Conservation (phyloP, 2,113 vertebrate genomes). For the Lanius collurio region DNA sequence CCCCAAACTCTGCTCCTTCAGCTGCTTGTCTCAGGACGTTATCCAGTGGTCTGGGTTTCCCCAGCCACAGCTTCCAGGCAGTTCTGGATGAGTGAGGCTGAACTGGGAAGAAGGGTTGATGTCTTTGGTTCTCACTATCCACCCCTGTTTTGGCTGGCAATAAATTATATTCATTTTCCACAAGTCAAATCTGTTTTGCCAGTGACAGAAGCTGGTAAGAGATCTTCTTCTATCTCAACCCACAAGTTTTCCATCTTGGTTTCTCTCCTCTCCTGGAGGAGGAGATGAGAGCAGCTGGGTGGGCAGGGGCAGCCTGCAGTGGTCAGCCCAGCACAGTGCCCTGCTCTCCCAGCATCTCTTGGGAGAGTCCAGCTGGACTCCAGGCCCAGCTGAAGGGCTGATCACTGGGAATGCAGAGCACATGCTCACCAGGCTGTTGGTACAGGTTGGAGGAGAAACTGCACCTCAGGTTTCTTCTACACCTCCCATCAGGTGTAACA, state of each 20-base stretch:
- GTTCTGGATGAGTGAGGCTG: background rate
- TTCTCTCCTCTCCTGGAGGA: fast-evolving
- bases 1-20: background rate
- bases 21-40: background rate
- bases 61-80: background rate
- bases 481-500: fast-evolving
- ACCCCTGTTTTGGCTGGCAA: background rate
- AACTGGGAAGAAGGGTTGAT: background rate
- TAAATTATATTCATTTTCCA: background rate
- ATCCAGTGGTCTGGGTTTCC: background rate
- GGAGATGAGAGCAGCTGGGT: background rate
- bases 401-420: background rate
- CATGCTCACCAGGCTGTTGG: background rate
- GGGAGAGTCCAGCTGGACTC: background rate
- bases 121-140: background rate
- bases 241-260: background rate
- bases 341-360: background rate
- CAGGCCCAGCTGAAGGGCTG: background rate
- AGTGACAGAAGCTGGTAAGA: background rate
- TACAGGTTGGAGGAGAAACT: background rate
- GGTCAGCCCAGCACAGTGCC: background rate
- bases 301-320: background rate
- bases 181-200: background rate
- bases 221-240: background rate
- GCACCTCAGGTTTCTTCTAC: background rate